phyloP scores from a whole-genome alignment of 2,888 invertebrate species.

The Horisme vitalbata region DNA sequence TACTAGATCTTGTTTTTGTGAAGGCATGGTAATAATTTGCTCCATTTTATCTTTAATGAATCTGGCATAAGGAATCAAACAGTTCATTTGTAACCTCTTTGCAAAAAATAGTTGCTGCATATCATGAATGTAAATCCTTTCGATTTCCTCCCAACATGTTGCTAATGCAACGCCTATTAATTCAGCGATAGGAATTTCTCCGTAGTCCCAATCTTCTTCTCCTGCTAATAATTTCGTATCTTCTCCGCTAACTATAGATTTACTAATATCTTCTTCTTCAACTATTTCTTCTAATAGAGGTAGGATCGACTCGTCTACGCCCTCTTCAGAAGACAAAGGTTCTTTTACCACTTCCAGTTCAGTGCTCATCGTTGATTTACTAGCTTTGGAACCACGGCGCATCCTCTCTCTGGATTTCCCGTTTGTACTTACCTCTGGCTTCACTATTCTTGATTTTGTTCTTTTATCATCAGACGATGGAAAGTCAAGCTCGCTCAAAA shows the following conservation, averaged over 20 bases:
- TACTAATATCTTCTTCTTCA: slow-evolving; percentile 41
- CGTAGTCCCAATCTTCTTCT: slow-evolving; percentile 75
- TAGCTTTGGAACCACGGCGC: slow-evolving; percentile 50
- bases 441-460: slow-evolving; percentile 62
- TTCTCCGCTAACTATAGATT: slow-evolving; percentile 39
- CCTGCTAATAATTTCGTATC: slow-evolving; percentile 60
- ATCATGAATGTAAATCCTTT: slow-evolving; percentile 75
- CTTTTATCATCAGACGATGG: slow-evolving; percentile 61
- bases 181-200: slow-evolving; percentile 61
- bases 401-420: slow-evolving; percentile 58
- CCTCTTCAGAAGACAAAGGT: slow-evolving; percentile 42
- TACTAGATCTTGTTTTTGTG: slow-evolving; percentile 82
- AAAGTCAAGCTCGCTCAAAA: slow-evolving; percentile 61
- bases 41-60: slow-evolving; percentile 80
- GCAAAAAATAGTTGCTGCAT: slow-evolving; percentile 82
- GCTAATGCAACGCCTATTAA: slow-evolving; percentile 65
- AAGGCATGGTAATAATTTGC: slow-evolving; percentile 79
- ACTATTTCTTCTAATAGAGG: slow-evolving; percentile 38
- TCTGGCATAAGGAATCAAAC: slow-evolving; percentile 81
- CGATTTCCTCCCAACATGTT: slow-evolving; percentile 77
- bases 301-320: slow-evolving; percentile 37
- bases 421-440: slow-evolving; percentile 53
- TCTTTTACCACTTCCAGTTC: slow-evolving; percentile 55
- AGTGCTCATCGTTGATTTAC: slow-evolving; percentile 44
- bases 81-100: slow-evolving; percentile 80